A percentile compares a stretch with the other conserved stretches of the same genome.
Evolutionary conservation across 2,888 invertebrate genomes (phyloP).

Genomic region (Sericinus montela): DNA sequence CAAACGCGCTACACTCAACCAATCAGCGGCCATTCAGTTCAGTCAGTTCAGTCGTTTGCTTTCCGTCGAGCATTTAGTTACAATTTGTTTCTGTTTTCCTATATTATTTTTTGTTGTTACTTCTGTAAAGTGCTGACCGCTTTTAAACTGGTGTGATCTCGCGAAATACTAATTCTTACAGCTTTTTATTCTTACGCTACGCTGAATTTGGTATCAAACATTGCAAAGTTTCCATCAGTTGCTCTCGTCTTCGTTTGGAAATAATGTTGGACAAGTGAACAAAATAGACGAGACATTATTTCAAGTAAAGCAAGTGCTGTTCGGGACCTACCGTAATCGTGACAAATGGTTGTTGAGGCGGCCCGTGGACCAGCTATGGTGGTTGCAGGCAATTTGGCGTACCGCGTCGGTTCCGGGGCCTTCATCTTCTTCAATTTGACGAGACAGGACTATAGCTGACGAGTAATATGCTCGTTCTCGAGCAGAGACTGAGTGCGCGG

Average conservation of each 20-base stretch:
- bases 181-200: not conserved
- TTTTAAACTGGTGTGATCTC: constrained; percentile 41
- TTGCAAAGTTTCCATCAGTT: not conserved
- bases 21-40: constrained; percentile 61
- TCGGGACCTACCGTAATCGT: constrained; percentile 32
- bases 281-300: constrained; percentile 10
- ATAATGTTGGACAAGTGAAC: constrained; percentile 75
- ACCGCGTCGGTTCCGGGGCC: constrained; percentile 61
- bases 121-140: constrained; percentile 18
- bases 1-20: constrained; percentile 59
- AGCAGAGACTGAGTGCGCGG: constrained; percentile 69
- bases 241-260: constrained; percentile 24
- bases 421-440: constrained; percentile 72
- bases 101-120: constrained; percentile 36
- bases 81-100: constrained; percentile 42
- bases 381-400: constrained; percentile 50
- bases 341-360: constrained; percentile 69
- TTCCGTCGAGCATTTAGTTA: constrained; percentile 36
- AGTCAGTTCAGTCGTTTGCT: constrained; percentile 57
- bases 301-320: constrained; percentile 27
- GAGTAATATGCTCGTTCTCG: constrained; percentile 72
- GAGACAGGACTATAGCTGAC: constrained; percentile 75
- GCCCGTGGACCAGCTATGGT: constrained; percentile 64
- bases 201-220: not conserved
- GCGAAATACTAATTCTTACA: constrained; percentile 24